A percentile compares a stretch with the other conserved stretches of the same genome.
These are phyloP conservation scores for Dynastes grantii DNA, from an alignment of 2,888 invertebrate genomes.

Conservation along the genomic window DNA sequence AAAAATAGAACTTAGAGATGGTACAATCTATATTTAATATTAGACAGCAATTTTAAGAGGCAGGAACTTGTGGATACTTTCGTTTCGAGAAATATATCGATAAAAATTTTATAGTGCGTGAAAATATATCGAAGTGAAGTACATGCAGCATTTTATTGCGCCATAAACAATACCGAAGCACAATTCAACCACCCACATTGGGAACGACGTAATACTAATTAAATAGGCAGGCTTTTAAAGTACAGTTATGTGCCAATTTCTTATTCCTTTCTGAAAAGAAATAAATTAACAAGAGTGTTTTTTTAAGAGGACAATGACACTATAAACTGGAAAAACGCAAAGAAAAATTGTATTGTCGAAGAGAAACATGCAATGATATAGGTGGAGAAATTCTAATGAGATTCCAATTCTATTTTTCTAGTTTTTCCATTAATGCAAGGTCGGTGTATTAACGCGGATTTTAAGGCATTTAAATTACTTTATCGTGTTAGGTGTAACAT, in stretches of 20 bases:
- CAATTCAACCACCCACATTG: constrained; percentile 3
- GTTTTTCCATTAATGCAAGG: neutral
- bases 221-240: neutral
- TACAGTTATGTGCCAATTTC: constrained; percentile 18
- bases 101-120: neutral
- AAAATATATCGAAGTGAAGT: neutral
- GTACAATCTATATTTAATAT: constrained; percentile 12
- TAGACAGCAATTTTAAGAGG: neutral
- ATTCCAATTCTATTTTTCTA: no score
- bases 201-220: neutral
- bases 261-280: neutral
- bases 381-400: no score
- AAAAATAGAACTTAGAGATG: constrained; percentile 24
- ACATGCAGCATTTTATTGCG: neutral
- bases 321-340: neutral
- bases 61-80: neutral
- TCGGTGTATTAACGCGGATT: neutral
- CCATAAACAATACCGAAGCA: neutral
- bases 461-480: constrained; percentile 25
- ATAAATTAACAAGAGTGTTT: constrained; percentile 1
- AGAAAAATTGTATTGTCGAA: neutral
- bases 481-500: constrained; percentile 36
- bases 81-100: neutral
- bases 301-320: constrained; percentile 7
- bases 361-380: neutral